These are phyloP conservation scores for Falco peregrinus DNA, from an alignment of 2,797 vertebrate genomes.

Conservation along the genomic window DNA sequence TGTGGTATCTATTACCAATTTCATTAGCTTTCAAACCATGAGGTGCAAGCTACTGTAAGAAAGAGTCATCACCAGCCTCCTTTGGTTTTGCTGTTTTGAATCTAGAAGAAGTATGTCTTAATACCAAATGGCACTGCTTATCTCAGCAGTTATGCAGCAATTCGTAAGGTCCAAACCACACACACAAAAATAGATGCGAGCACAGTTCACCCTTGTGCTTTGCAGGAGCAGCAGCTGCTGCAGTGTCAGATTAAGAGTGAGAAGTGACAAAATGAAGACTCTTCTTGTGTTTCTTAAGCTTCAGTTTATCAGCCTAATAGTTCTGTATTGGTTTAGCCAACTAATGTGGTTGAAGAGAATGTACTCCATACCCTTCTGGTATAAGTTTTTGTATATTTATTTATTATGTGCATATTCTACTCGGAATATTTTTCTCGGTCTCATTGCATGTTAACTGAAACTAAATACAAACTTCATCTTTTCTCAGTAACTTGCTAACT, in stretches of 20 bases:
- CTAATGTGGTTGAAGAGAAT: background rate
- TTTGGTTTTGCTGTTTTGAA: background rate
- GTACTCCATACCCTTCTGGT: constrained; percentile 4
- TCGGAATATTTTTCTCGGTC: constrained; percentile 53
- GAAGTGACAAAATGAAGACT: background rate
- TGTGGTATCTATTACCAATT: background rate
- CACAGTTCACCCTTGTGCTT: background rate
- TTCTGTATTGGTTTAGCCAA: background rate
- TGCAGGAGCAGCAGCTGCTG: background rate
- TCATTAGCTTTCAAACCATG: background rate
- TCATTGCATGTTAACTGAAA: constrained; percentile 53
- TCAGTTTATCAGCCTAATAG: background rate
- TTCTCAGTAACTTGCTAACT: constrained; percentile 57
- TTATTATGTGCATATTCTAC: background rate
- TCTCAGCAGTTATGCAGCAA: background rate
- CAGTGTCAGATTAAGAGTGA: background rate
- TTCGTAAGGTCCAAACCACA: background rate
- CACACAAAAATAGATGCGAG: background rate
- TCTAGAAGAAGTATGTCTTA: background rate
- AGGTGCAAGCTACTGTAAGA: background rate
- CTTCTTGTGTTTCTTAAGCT: background rate
- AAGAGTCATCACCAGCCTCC: background rate
- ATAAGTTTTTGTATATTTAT: constrained; percentile 24
- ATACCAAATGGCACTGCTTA: background rate
- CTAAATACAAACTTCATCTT: constrained; percentile 57